phyloP scores from a whole-genome alignment of 2,113 vertebrate species.

The Stomatorhinus ivindoensis region DNA sequence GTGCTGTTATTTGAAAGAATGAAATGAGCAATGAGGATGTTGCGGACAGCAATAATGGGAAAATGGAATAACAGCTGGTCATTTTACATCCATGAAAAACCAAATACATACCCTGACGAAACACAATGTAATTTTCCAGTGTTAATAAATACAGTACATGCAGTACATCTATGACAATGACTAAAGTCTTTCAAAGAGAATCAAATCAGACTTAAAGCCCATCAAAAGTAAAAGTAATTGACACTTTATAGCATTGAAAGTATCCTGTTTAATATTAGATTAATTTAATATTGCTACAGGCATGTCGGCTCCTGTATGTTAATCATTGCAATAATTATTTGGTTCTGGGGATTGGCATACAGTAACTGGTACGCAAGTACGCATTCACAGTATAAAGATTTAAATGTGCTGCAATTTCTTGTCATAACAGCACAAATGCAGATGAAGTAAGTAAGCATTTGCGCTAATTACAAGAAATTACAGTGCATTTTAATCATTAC shows the following conservation, averaged over 20 bases:
- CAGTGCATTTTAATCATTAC: neutral
- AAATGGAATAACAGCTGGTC: neutral
- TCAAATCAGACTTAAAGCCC: neutral
- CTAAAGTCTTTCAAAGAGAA: neutral
- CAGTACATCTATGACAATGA: neutral
- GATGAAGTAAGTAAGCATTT: neutral
- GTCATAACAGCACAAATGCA: neutral
- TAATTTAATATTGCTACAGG: constrained; percentile 1
- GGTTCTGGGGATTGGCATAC: neutral
- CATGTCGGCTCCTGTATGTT: neutral
- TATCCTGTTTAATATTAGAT: neutral
- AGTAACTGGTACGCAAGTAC: neutral
- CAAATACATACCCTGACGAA: neutral
- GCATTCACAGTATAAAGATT: neutral
- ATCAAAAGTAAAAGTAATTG: neutral
- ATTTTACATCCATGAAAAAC: neutral
- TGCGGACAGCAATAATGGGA: neutral
- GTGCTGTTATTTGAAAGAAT: neutral
- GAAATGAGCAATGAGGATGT: constrained; percentile 1
- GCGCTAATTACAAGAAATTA: neutral
- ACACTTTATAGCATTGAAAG: neutral
- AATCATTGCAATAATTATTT: neutral
- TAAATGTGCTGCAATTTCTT: neutral
- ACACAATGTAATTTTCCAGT: neutral
- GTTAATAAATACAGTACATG: neutral